Evolutionary conservation across 2,113 vertebrate genomes (phyloP).

Genomic region (Hemiscyllium ocellatum): DNA sequence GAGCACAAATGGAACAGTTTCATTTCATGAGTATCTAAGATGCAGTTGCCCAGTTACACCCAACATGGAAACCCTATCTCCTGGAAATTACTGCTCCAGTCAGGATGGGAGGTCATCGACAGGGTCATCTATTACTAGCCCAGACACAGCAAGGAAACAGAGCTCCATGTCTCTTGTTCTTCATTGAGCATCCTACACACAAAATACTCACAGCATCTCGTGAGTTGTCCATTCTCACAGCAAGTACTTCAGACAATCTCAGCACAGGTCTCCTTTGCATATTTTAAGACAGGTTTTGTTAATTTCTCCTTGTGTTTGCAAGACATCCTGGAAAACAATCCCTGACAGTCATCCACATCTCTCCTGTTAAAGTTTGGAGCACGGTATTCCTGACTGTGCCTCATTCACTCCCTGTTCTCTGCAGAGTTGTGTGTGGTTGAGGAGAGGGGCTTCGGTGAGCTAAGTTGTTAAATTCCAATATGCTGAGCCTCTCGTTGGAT

Average conservation of each 20-base stretch:
- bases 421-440: neutral
- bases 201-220: neutral
- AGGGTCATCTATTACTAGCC: neutral
- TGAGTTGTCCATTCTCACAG: neutral
- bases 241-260: too few relatives aligned
- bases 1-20: neutral
- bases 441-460: neutral
- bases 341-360: too few relatives aligned
- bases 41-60: neutral
- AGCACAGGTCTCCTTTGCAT: too few relatives aligned
- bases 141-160: neutral
- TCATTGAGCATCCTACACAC: neutral
- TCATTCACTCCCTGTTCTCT: neutral
- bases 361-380: too few relatives aligned
- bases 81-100: neutral
- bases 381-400: neutral
- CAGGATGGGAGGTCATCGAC: neutral
- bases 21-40: neutral
- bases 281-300: neutral
- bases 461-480: neutral
- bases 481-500: neutral
- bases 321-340: too few relatives aligned
- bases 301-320: too few relatives aligned
- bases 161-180: neutral
- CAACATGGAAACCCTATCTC: neutral